Conservation (phyloP, 2,113 vertebrate species). For the Pimephales promelas region DNA sequence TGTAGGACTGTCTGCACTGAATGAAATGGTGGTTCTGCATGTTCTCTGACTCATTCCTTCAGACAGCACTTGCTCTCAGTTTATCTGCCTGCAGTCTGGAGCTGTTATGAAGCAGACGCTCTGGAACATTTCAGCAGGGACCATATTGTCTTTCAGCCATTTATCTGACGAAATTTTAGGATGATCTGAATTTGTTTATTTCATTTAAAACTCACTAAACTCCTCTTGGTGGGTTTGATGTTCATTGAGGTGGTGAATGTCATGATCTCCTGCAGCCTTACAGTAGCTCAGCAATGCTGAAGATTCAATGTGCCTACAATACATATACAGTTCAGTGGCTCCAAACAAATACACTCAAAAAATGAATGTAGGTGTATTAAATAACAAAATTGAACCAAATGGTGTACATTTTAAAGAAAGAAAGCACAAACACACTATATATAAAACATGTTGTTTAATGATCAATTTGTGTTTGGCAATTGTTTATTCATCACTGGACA, state of each 20-base stretch:
- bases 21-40: neutral
- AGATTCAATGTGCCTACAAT: neutral
- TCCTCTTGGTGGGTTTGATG: neutral
- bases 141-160: neutral
- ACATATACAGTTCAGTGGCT: neutral
- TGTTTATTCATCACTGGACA: neutral
- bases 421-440: neutral
- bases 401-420: neutral
- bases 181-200: slow-evolving; percentile 7
- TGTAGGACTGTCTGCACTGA: neutral
- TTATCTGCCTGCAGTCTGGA: neutral
- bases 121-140: neutral
- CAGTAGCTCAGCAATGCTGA: neutral
- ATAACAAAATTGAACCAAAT: neutral
- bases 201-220: neutral
- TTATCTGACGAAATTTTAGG: neutral
- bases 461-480: neutral
- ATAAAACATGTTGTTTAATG: neutral
- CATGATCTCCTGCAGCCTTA: neutral
- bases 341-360: neutral
- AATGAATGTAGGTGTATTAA: too few relatives aligned
- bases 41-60: slow-evolving; percentile 4
- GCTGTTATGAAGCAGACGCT: slow-evolving; percentile 6
- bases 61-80: slow-evolving; percentile 8
- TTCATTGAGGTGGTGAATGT: neutral